These are phyloP conservation scores for Dryadula phaetusa DNA, from an alignment of 2,888 invertebrate genomes.

Conservation along the genomic window DNA sequence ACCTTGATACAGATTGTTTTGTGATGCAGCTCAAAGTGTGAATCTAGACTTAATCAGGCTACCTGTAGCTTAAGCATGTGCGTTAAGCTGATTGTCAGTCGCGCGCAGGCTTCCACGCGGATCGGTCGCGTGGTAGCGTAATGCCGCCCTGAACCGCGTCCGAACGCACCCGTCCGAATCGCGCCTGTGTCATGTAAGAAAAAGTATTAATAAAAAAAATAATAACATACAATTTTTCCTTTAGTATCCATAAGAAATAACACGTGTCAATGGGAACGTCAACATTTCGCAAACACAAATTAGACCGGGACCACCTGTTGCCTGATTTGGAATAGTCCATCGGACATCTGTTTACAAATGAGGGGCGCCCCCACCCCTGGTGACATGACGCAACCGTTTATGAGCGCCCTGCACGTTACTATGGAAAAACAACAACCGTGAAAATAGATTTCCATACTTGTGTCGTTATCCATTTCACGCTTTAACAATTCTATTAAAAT, in stretches of 20 bases:
- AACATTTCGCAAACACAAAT: not conserved
- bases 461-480: constrained; percentile 43
- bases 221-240: not conserved
- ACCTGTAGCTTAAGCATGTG: constrained; percentile 76
- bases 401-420: constrained; percentile 71
- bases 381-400: constrained; percentile 78
- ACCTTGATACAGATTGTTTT: not conserved
- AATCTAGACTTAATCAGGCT: constrained; percentile 62
- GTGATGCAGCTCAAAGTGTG: constrained; percentile 3
- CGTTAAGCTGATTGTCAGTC: constrained; percentile 62
- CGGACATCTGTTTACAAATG: constrained; percentile 78
- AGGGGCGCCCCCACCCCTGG: constrained; percentile 64
- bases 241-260: not conserved
- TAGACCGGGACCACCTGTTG: constrained; percentile 75
- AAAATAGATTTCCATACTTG: constrained; percentile 79
- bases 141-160: constrained; percentile 62
- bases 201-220: constrained; percentile 22
- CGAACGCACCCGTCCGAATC: constrained; percentile 55
- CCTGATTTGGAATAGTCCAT: constrained; percentile 70
- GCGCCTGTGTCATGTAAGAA: constrained; percentile 45
- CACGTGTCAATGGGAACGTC: not conserved
- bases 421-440: constrained; percentile 79
- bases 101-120: constrained; percentile 81
- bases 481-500: constrained; percentile 8
- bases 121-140: constrained; percentile 67